These are phyloP conservation scores for Sebastes kiyomatsui DNA, from an alignment of 2,797 vertebrate genomes.

Conservation along the genomic window DNA sequence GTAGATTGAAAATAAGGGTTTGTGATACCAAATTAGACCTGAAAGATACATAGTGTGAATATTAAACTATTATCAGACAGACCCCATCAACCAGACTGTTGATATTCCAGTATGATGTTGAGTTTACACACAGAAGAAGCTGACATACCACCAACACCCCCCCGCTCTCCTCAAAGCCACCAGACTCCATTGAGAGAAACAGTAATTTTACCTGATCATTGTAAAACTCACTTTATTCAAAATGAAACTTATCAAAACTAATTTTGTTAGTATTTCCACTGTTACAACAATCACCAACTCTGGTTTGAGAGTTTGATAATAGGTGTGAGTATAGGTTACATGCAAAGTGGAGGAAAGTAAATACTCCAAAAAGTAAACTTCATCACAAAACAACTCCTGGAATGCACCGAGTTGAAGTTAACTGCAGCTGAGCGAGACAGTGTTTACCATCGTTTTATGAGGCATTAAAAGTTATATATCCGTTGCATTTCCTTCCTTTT, in stretches of 20 bases:
- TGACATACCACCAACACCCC: background rate
- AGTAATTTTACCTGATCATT: too few species aligned
- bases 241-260: background rate
- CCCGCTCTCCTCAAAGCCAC: background rate
- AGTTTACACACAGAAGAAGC: background rate
- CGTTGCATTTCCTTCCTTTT: constrained; percentile 20
- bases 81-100: background rate
- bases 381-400: background rate
- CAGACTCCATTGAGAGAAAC: background rate
- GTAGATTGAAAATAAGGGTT: too few species aligned
- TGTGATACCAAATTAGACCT: background rate
- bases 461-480: constrained; percentile 1
- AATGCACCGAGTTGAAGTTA: background rate
- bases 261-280: background rate
- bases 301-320: background rate
- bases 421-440: constrained; percentile 6
- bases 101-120: background rate
- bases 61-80: background rate
- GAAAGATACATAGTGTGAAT: background rate
- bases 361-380: background rate
- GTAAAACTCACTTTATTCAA: too few species aligned
- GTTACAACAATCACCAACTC: background rate
- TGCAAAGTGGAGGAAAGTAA: background rate
- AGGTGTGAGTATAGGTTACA: background rate
- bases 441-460: background rate